phyloP scores from a whole-genome alignment of 2,888 invertebrate species.

The Tenthredo amoena region DNA sequence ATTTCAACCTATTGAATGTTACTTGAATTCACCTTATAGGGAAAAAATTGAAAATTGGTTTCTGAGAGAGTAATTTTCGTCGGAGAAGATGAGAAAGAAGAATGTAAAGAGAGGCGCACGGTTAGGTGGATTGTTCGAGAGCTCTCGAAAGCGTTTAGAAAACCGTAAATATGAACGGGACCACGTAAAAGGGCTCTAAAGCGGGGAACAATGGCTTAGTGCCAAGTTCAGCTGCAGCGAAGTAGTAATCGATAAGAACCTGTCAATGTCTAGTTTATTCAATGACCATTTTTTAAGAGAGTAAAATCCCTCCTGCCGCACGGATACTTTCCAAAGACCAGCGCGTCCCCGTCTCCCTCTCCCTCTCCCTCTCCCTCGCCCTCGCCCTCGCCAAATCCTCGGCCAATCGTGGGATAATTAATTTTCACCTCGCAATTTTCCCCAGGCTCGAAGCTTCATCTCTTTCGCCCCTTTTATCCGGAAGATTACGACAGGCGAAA shows the following conservation, averaged over 20 bases:
- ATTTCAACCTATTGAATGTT: not conserved
- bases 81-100: not conserved
- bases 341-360: not conserved
- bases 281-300: conserved; percentile 21
- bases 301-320: conserved; percentile 7
- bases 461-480: conserved; percentile 34
- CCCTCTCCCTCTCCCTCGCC: not conserved
- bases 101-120: not conserved
- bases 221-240: conserved; percentile 34
- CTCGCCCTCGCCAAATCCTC: not conserved
- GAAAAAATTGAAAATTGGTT: not conserved
- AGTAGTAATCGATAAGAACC: conserved; percentile 35
- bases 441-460: conserved; percentile 10
- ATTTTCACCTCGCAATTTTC: conserved; percentile 45
- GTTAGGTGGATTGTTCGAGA: not conserved
- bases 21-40: not conserved
- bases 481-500: conserved; percentile 35
- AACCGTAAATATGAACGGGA: conserved; percentile 29
- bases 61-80: not conserved
- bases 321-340: conserved; percentile 16
- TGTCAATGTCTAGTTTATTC: conserved; percentile 35
- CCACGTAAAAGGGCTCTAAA: conserved; percentile 16
- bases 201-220: conserved; percentile 34
- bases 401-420: conserved; percentile 44
- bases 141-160: conserved; percentile 41